These are phyloP conservation scores for Podiceps cristatus DNA, from an alignment of 2,113 vertebrate genomes.

Conservation along the genomic window DNA sequence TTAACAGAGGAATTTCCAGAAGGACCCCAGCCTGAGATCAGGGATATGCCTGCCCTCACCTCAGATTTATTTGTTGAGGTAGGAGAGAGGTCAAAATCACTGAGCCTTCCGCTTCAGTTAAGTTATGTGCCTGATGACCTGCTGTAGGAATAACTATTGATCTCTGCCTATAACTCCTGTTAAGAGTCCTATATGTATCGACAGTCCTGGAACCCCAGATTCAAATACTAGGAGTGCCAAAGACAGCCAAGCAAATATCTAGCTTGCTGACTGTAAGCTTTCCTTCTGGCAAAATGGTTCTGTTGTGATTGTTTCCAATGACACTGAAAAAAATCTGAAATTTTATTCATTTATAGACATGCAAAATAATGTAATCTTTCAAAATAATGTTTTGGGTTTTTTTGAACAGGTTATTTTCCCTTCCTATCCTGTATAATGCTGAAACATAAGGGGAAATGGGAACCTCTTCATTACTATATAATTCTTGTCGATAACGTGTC, in stretches of 20 bases:
- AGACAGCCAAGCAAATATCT: neutral
- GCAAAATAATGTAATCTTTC: neutral
- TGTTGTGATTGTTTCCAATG: neutral
- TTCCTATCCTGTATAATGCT: neutral
- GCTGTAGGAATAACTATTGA: constrained; percentile 30
- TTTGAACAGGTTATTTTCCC: neutral
- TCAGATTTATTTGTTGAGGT: constrained; percentile 36
- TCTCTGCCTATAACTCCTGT: constrained; percentile 37
- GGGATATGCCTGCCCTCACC: neutral
- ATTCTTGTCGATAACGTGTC: neutral
- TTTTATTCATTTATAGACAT: neutral
- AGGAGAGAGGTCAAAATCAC: constrained; percentile 25
- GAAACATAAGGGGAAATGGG: neutral
- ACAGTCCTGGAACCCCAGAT: neutral
- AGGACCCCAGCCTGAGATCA: neutral
- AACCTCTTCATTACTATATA: neutral
- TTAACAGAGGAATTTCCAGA: neutral
- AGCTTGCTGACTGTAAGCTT: neutral
- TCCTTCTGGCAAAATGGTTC: neutral
- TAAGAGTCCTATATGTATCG: neutral
- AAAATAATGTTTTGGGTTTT: neutral
- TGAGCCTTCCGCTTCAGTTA: constrained; percentile 25
- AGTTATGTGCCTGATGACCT: constrained; percentile 42
- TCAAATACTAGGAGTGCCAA: neutral
- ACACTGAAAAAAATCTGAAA: neutral